Conservation (phyloP, 1,140 invertebrate genomes). For the Drosophila grimshawi region DNA sequence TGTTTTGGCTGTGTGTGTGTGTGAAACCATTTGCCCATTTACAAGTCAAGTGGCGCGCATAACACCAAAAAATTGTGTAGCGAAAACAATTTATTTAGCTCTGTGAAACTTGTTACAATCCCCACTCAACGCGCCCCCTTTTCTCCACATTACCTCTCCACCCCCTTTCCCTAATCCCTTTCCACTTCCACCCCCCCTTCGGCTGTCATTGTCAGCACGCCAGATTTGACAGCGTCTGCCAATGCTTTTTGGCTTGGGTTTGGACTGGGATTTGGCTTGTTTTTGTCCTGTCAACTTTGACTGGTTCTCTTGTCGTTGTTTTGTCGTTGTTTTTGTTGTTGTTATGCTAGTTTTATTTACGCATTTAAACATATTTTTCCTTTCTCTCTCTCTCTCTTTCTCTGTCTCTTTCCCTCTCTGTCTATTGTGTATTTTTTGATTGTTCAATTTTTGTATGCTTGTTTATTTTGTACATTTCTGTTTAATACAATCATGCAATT, state of each 20-base stretch:
- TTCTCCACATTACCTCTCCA: background rate
- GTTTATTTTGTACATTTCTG: constrained; percentile 32
- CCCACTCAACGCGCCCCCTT: too few relatives aligned
- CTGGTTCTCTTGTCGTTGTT: constrained; percentile 3
- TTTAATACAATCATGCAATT: constrained; percentile 26
- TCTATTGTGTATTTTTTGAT: background rate
- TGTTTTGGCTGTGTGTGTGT: constrained; percentile 13
- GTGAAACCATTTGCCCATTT: constrained; percentile 61
- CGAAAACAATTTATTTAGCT: constrained; percentile 79
- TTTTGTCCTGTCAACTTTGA: constrained; percentile 12
- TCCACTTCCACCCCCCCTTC: constrained; percentile 6
- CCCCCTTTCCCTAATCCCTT: background rate
- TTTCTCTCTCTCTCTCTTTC: background rate
- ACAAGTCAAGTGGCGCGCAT: constrained; percentile 75
- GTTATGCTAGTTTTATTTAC: constrained; percentile 57
- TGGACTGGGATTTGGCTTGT: constrained; percentile 15
- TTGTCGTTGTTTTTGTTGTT: constrained; percentile 13
- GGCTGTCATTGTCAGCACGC: constrained; percentile 58
- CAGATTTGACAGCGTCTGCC: constrained; percentile 70
- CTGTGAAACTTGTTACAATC: constrained; percentile 54
- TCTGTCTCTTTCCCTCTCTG: background rate
- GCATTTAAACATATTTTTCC: constrained; percentile 38
- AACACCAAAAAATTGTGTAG: constrained; percentile 78
- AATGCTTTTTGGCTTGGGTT: constrained; percentile 47
- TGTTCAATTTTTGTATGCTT: constrained; percentile 21